A percentile compares a stretch with the other conserved stretches of the same genome.
These are phyloP conservation scores for Balanococcus diminutus DNA, from an alignment of 2,888 invertebrate species.

Conservation along the genomic window DNA sequence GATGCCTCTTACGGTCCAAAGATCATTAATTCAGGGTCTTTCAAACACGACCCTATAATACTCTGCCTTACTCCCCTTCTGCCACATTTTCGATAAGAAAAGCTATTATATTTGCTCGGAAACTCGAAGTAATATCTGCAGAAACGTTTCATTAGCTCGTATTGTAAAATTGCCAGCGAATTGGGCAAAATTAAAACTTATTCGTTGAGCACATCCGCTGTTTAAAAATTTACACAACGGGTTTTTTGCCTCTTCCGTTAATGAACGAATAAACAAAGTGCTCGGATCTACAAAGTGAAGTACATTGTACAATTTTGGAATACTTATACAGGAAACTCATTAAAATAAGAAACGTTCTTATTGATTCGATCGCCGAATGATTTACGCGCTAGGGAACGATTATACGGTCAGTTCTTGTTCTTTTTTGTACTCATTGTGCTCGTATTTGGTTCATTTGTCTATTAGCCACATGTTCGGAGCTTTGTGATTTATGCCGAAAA, in stretches of 20 bases:
- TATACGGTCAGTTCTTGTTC: neutral
- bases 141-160: neutral
- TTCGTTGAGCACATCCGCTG: neutral
- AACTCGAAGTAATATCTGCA: neutral
- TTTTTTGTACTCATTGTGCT: neutral
- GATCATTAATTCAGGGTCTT: neutral
- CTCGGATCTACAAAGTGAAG: neutral
- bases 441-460: neutral
- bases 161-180: neutral
- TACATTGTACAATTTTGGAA: neutral
- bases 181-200: neutral
- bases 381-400: neutral
- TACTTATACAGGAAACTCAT: constrained; percentile 11
- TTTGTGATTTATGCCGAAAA: neutral
- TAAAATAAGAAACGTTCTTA: neutral
- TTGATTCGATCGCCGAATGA: neutral
- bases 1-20: too few species aligned
- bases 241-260: constrained; percentile 11
- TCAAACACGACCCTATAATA: neutral
- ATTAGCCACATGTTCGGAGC: neutral
- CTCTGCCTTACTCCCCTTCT: neutral
- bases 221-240: constrained; percentile 1
- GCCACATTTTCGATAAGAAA: too few species aligned
- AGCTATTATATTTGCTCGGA: neutral
- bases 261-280: neutral